These are phyloP conservation scores for Halcyon malimbica DNA, from an alignment of 2,113 vertebrate species.

Conservation along the genomic window DNA sequence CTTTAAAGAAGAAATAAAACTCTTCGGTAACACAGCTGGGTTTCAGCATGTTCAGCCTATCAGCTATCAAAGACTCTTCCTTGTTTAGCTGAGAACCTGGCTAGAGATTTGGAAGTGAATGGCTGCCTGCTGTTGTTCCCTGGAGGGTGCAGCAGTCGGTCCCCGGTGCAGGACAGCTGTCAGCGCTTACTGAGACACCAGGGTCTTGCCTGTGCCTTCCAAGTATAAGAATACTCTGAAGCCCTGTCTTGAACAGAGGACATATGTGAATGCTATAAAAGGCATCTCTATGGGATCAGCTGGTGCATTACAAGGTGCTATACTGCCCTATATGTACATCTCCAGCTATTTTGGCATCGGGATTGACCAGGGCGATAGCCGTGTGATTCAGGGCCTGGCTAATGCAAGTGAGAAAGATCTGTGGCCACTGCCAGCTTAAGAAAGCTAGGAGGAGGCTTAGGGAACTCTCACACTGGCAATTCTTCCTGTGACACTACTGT, in stretches of 20 bases:
- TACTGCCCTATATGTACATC: rapidly evolving
- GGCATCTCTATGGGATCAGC: neutral
- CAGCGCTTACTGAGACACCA: neutral
- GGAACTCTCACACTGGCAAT: neutral
- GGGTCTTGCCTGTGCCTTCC: neutral
- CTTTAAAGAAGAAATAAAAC: neutral
- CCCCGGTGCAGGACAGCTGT: neutral
- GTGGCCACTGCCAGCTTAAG: neutral
- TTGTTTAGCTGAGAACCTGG: neutral
- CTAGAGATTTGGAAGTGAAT: neutral
- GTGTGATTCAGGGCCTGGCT: neutral
- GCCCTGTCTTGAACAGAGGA: neutral
- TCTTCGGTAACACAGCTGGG: neutral
- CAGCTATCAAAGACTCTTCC: neutral
- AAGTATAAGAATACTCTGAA: neutral
- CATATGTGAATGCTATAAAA: neutral
- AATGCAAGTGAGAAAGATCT: neutral
- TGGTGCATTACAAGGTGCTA: neutral
- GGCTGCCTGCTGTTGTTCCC: neutral
- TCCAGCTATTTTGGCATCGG: neutral
- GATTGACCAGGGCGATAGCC: rapidly evolving
- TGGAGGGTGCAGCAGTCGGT: neutral
- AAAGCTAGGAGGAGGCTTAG: neutral
- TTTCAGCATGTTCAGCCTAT: neutral
- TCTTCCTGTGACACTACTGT: neutral